These are phyloP conservation scores for Beris chalybata DNA, from an alignment of 2,888 invertebrate genomes.

Conservation along the genomic window DNA sequence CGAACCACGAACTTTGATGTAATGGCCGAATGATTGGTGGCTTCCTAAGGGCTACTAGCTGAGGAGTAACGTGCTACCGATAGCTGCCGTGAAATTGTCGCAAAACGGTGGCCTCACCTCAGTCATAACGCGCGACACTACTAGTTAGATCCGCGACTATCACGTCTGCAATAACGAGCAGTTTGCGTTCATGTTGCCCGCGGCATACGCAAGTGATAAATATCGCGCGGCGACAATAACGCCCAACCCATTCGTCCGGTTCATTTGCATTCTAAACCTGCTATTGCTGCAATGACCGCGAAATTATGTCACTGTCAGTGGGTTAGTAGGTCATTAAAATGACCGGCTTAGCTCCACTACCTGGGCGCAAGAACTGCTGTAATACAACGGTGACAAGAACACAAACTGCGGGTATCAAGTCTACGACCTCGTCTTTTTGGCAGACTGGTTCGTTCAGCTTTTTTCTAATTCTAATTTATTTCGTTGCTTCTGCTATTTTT, in stretches of 20 bases:
- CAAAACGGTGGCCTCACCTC: too few species aligned
- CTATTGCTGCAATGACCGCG: slow-evolving; percentile 17
- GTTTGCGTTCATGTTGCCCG: slow-evolving; percentile 9
- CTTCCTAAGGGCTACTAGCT: too few species aligned
- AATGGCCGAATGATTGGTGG: too few species aligned
- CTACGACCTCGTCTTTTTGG: too few species aligned
- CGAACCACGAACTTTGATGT: too few species aligned
- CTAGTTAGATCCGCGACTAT: background rate
- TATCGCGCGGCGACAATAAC: slow-evolving; percentile 16
- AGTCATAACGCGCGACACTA: too few species aligned
- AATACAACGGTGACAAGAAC: background rate
- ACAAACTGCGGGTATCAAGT: too few species aligned
- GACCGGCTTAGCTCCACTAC: slow-evolving; percentile 9
- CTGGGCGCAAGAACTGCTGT: slow-evolving; percentile 7
- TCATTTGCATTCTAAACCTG: slow-evolving; percentile 31
- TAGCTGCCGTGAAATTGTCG: too few species aligned
- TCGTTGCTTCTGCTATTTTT: slow-evolving; percentile 14
- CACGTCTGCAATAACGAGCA: slow-evolving; percentile 24
- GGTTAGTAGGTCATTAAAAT: slow-evolving; percentile 37
- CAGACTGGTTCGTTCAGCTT: slow-evolving; percentile 5
- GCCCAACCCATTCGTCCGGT: slow-evolving; percentile 15
- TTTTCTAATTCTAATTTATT: slow-evolving; percentile 13
- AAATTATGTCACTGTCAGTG: slow-evolving; percentile 37
- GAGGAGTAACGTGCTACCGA: too few species aligned
- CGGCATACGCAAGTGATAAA: slow-evolving; percentile 22